Percentiles rank a stretch among this genome's conserved stretches.
phyloP scores from a whole-genome alignment of 2,797 vertebrate genomes.

The Enteromius thamalakanensis region DNA sequence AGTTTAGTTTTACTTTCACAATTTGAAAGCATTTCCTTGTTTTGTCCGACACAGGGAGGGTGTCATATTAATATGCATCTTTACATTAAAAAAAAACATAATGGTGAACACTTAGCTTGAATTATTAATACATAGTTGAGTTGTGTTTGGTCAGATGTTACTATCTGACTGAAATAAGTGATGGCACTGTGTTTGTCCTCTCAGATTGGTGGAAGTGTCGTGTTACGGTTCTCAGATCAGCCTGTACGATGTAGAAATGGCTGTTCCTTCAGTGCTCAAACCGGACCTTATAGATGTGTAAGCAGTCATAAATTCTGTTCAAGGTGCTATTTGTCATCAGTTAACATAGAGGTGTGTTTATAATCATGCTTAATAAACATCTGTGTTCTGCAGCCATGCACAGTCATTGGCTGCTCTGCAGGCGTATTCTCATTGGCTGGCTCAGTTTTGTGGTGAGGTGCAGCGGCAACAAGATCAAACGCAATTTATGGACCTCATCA shows the following conservation, averaged over 20 bases:
- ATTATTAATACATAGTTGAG: not conserved
- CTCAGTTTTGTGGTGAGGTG: conserved; percentile 93
- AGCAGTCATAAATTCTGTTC: conserved; percentile 69
- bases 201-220: conserved; percentile 93
- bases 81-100: not conserved
- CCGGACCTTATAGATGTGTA: conserved; percentile 97
- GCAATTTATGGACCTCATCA: conserved; percentile 92
- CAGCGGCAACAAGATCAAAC: conserved; percentile 88
- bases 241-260: conserved; percentile 95
- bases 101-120: not conserved
- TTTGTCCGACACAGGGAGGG: not conserved
- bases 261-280: conserved; percentile 94
- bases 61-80: not conserved
- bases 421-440: conserved; percentile 96
- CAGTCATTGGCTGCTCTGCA: conserved; percentile 96
- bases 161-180: not conserved
- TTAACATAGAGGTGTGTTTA: conserved; percentile 4
- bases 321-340: not conserved
- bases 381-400: conserved; percentile 79
- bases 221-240: conserved; percentile 94
- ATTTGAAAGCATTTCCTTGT: not conserved
- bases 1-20: not conserved
- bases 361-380: conserved; percentile 3
- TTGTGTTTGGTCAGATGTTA: not conserved
- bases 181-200: conserved; percentile 38